Percentiles rank a stretch among this genome's conserved stretches.
Conservation (phyloP, 2,888 invertebrate genomes). For the Apocheima hispidaria region DNA sequence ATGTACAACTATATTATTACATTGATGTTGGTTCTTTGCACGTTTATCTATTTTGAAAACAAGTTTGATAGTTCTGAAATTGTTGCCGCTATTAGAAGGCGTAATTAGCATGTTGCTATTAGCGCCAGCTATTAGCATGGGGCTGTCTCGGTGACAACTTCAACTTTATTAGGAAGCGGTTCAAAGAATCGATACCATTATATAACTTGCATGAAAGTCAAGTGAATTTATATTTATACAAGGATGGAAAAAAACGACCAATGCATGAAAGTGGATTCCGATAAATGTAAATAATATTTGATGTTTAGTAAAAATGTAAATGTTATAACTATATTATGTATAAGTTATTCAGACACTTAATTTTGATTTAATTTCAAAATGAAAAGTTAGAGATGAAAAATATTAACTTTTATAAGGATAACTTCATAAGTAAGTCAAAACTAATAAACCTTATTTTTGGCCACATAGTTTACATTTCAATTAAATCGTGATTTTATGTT, state of each 20-base stretch:
- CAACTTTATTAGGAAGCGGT: background rate
- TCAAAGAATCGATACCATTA: background rate
- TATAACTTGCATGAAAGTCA: background rate
- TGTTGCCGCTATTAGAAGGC: background rate
- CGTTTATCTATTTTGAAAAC: background rate
- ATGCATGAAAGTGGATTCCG: slow-evolving; percentile 45
- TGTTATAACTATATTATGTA: slow-evolving; percentile 3
- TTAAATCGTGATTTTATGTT: too few relatives aligned
- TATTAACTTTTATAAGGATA: too few relatives aligned
- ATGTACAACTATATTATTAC: background rate
- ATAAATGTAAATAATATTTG: slow-evolving; percentile 43
- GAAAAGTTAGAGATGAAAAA: too few relatives aligned
- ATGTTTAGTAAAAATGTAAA: slow-evolving; percentile 3
- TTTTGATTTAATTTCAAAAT: too few relatives aligned
- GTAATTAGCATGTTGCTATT: background rate
- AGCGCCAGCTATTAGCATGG: too few relatives aligned
- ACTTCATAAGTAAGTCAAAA: too few relatives aligned
- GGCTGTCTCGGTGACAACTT: too few relatives aligned
- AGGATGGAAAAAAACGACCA: slow-evolving; percentile 32
- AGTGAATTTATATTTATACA: background rate
- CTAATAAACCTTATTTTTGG: too few relatives aligned
- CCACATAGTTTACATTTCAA: too few relatives aligned
- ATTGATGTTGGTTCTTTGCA: background rate
- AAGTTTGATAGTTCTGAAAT: background rate
- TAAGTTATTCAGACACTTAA: background rate